phyloP scores from a whole-genome alignment of 2,113 vertebrate genomes.

The Nothoprocta perdicaria region DNA sequence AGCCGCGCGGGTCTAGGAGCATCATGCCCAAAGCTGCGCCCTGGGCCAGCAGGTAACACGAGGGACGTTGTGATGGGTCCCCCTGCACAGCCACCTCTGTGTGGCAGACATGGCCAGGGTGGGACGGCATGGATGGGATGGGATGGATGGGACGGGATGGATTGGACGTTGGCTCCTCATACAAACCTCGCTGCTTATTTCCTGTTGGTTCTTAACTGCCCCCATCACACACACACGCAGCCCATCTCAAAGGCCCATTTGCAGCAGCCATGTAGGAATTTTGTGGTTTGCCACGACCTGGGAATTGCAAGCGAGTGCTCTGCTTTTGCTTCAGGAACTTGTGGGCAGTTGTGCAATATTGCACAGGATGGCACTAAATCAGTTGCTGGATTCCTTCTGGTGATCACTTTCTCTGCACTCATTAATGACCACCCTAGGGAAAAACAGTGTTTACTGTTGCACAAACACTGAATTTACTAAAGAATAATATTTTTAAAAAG shows the following conservation, averaged over 20 bases:
- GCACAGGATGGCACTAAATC: neutral
- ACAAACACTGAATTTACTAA: neutral
- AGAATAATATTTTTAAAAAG: neutral
- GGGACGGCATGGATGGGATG: neutral
- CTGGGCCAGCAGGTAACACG: neutral
- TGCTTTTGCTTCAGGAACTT: neutral
- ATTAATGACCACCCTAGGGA: neutral
- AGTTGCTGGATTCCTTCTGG: neutral
- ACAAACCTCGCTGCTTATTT: neutral
- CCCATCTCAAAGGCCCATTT: fast-evolving
- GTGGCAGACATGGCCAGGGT: neutral
- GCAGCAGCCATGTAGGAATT: neutral
- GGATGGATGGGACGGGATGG: neutral
- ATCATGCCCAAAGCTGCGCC: neutral
- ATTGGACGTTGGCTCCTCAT: neutral
- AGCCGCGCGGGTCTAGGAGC: neutral
- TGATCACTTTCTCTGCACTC: neutral
- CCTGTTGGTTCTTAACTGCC: neutral
- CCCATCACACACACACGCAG: neutral
- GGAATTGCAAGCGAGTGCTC: neutral
- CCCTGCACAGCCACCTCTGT: neutral
- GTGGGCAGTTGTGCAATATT: fast-evolving
- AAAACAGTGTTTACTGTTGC: neutral
- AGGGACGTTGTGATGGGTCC: neutral
- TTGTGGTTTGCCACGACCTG: neutral